phyloP scores from a whole-genome alignment of 2,888 invertebrate species.

The Saturnia japonica region DNA sequence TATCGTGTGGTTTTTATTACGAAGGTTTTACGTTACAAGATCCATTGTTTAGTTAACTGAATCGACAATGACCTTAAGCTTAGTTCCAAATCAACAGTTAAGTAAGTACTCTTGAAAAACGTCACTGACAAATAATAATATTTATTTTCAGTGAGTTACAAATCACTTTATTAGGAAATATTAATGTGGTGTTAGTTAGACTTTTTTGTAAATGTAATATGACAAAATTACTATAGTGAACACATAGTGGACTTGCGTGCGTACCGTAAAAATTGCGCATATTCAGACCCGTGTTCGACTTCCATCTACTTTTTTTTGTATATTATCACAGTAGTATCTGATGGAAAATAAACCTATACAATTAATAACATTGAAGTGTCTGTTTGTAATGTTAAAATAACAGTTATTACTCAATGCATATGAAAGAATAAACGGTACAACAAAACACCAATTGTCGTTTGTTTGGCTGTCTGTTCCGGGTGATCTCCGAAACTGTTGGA shows the following conservation, averaged over 20 bases:
- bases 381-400: too few species aligned
- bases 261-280: neutral
- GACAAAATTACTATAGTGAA: neutral
- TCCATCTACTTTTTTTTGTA: neutral
- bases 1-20: neutral
- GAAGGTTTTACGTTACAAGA: neutral
- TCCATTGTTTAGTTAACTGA: slow-evolving; percentile 11
- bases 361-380: too few species aligned
- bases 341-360: too few species aligned
- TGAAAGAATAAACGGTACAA: too few species aligned
- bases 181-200: neutral
- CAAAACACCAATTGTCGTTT: too few species aligned
- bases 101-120: slow-evolving; percentile 20
- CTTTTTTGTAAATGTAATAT: neutral
- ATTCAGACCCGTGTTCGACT: neutral
- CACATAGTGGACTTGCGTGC: neutral
- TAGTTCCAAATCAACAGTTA: slow-evolving; percentile 8
- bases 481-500: too few species aligned
- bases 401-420: too few species aligned
- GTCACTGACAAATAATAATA: slow-evolving; percentile 22
- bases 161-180: too few species aligned
- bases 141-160: neutral
- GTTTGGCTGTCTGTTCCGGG: too few species aligned
- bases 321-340: too few species aligned
- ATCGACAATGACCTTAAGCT: slow-evolving; percentile 7